Percentiles rank a stretch among this genome's conserved stretches.
phyloP scores from a whole-genome alignment of 2,888 invertebrate genomes.

The Epinotia demarniana region DNA sequence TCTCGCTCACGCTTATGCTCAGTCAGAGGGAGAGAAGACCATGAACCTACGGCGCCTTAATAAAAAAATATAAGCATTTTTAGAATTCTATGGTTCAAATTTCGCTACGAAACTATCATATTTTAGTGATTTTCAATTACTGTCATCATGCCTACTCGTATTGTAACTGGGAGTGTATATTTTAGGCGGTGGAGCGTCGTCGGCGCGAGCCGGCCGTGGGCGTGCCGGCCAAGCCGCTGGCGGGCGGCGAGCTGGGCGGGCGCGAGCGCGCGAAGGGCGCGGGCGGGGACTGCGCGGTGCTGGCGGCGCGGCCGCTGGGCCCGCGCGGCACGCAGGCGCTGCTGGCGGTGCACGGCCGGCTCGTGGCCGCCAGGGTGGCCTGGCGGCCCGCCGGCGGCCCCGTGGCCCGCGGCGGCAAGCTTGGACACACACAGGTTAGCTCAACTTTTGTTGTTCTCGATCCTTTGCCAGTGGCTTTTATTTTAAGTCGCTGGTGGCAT shows the following conservation, averaged over 20 bases:
- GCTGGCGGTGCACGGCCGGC: slow-evolving; percentile 51
- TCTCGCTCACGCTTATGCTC: too few species aligned
- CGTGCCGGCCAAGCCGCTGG: slow-evolving; percentile 87
- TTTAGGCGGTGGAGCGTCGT: slow-evolving; percentile 62
- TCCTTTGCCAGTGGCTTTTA: too few species aligned
- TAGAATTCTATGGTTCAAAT: too few species aligned
- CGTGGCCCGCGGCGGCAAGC: slow-evolving; percentile 41
- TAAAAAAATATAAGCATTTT: too few species aligned
- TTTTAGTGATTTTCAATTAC: too few species aligned
- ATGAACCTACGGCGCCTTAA: too few species aligned
- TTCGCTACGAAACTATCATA: too few species aligned
- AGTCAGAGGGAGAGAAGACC: too few species aligned
- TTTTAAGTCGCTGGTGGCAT: too few species aligned
- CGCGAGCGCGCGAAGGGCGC: slow-evolving; percentile 48
- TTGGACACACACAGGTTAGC: slow-evolving; percentile 29
- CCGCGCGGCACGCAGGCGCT: slow-evolving; percentile 54
- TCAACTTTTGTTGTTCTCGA: too few species aligned
- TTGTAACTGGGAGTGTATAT: too few species aligned
- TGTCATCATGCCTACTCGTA: too few species aligned
- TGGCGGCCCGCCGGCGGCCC: slow-evolving; percentile 52
- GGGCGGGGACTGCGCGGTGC: slow-evolving; percentile 47
- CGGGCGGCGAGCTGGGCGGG: slow-evolving; percentile 63
- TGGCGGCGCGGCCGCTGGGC: slow-evolving; percentile 49
- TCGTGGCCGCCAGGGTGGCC: slow-evolving; percentile 47
- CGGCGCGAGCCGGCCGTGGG: slow-evolving; percentile 68